Base-by-base conservation (phyloP, 2,797 vertebrate genomes). In the Selene dorsalis region DNA sequence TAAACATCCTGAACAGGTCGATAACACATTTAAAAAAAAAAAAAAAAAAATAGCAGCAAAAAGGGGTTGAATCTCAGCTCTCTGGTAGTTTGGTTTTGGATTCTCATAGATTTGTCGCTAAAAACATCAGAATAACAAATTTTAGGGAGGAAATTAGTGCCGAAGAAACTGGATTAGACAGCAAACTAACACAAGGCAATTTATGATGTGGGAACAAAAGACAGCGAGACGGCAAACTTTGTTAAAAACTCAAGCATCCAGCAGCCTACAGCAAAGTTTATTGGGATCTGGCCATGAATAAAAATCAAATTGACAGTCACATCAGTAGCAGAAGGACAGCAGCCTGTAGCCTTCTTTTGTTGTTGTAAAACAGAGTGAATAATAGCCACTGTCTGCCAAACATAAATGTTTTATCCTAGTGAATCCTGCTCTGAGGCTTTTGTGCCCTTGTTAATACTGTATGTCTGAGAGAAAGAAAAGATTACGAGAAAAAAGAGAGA, bases 1-100 rank as follows among this genome's bases (percentile, higher is more conserved):
- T 85, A 88, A 89, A 88, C 85, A 87, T 87, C 79, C 83, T 75
- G 81, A 85, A 66, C 12, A 12, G 87, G 71, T 91, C 87, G 48
- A 93, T 92, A 89, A 6, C 3, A 69, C 6, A 74, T 35, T 30
- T 30, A 30, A 30, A 30, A 35, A 32, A 32, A 32, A 28, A 47
- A 35, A 22, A 62, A 10, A 3, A 10, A 55, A 78, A 57, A 32
- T 8, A 69, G 60, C 48, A 48, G 56, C 55, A 74, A 72, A 86
- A 61, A 67, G 45, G 38, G 70, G 48, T 74, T 69, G 28, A 69
- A 52, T 76, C 41, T 68, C 24, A 63, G 39, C 43, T 57, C 35
- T 66, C 38, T 18, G 0, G 73, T 74, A 72, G 60, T 68, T 77
- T 59, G n/a, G 11, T 68, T 79, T 74, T 48, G 67, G 48, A 50